These are phyloP conservation scores for Saccostrea echinata DNA, from an alignment of 1,140 invertebrate species.

Conservation along the genomic window DNA sequence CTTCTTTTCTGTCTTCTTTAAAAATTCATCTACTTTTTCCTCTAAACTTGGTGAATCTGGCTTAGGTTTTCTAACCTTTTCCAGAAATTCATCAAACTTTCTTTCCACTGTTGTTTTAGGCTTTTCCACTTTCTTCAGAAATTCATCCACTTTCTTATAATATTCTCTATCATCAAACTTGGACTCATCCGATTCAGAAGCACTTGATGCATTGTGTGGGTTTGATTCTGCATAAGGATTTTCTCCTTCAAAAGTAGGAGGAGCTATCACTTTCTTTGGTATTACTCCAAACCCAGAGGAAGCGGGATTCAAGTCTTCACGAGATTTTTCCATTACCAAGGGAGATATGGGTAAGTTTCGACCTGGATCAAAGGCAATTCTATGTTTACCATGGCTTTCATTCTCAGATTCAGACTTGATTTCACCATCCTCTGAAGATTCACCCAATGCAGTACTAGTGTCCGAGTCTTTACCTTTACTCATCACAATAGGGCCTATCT, in stretches of 20 bases:
- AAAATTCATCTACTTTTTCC: constrained; percentile 39
- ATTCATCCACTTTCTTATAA: constrained; percentile 42
- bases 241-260: background rate
- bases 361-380: background rate
- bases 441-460: background rate
- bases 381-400: background rate
- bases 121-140: constrained; percentile 42
- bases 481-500: constrained; percentile 35
- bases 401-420: constrained; percentile 29
- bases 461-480: constrained; percentile 29
- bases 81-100: constrained; percentile 48
- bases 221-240: background rate
- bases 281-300: constrained; percentile 25
- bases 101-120: constrained; percentile 45
- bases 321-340: background rate
- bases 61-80: constrained; percentile 33
- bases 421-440: constrained; percentile 27
- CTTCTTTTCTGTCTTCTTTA: constrained; percentile 36
- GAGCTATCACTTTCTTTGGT: background rate
- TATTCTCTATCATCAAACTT: background rate
- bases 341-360: background rate
- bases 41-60: constrained; percentile 6
- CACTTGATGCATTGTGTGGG: background rate
- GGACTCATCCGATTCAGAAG: constrained; percentile 10
- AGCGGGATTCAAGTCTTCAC: background rate